phyloP scores from a whole-genome alignment of 2,888 invertebrate genomes.

The Notodonta ziczac region DNA sequence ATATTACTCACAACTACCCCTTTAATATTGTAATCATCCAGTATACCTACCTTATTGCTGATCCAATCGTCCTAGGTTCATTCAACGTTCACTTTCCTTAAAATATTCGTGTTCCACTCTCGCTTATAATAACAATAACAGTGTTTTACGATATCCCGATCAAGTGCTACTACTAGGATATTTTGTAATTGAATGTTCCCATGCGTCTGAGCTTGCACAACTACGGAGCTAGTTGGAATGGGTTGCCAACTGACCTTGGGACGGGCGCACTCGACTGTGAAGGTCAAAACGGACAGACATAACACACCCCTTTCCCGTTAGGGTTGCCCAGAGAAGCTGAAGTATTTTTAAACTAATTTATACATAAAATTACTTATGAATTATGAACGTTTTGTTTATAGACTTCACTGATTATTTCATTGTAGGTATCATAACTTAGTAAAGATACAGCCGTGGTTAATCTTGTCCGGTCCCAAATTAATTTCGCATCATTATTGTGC shows the following conservation, averaged over 20 bases:
- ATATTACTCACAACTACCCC: too few species aligned
- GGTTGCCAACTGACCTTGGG: conserved; percentile 21
- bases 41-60: too few species aligned
- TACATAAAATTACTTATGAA: background rate
- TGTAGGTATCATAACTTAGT: conserved; percentile 1
- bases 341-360: background rate
- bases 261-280: conserved; percentile 14
- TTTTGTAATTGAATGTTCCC: conserved; percentile 14
- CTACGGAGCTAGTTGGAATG: conserved; percentile 9
- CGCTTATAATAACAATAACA: too few species aligned
- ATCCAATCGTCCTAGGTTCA: too few species aligned
- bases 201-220: conserved; percentile 9
- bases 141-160: too few species aligned
- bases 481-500: background rate
- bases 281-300: conserved; percentile 20
- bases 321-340: conserved; percentile 5
- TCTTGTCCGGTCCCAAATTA: background rate
- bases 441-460: background rate
- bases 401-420: background rate
- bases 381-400: background rate
- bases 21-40: too few species aligned
- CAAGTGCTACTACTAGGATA: background rate
- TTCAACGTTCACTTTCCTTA: too few species aligned
- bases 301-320: conserved; percentile 22
- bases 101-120: too few species aligned